A percentile compares a stretch with the other conserved stretches of the same genome.
Conservation (phyloP, 2,888 invertebrate species). For the Platycnemis pennipes region DNA sequence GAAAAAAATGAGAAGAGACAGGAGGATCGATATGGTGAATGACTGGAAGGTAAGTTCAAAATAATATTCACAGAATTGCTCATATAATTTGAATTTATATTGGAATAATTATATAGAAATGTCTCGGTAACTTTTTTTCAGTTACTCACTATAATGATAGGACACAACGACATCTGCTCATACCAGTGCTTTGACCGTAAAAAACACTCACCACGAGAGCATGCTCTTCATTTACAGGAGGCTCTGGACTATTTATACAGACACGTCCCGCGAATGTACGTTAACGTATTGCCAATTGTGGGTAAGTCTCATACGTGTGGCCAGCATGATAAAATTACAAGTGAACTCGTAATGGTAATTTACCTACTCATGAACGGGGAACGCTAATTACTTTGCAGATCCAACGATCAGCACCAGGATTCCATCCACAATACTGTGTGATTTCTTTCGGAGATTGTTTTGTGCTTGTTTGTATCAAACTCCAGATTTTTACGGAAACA, state of each 20-base stretch:
- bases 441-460: slow-evolving; percentile 86
- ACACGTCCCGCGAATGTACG: slow-evolving; percentile 71
- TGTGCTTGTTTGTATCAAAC: slow-evolving; percentile 87
- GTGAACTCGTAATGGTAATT: no score
- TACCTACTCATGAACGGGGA: no score
- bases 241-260: slow-evolving; percentile 77
- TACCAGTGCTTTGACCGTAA: slow-evolving; percentile 70
- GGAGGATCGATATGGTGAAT: slow-evolving; percentile 80
- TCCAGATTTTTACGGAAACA: slow-evolving; percentile 80
- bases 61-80: not conserved
- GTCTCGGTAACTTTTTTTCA: slow-evolving; percentile 44
- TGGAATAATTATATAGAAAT: no score
- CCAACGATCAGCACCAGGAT: slow-evolving; percentile 87
- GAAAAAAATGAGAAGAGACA: slow-evolving; percentile 80
- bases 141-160: slow-evolving; percentile 72
- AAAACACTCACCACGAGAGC: slow-evolving; percentile 74
- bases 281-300: slow-evolving; percentile 71
- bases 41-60: slow-evolving; percentile 82
- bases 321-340: not conserved
- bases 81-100: no score
- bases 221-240: slow-evolving; percentile 80
- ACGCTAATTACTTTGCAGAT: slow-evolving; percentile 81
- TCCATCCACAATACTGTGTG: slow-evolving; percentile 84
- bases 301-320: slow-evolving; percentile 69
- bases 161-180: slow-evolving; percentile 72